A percentile compares a stretch with the other conserved stretches of the same genome.
phyloP scores from a whole-genome alignment of 1,140 invertebrate genomes.

The Drosophila yakuba region DNA sequence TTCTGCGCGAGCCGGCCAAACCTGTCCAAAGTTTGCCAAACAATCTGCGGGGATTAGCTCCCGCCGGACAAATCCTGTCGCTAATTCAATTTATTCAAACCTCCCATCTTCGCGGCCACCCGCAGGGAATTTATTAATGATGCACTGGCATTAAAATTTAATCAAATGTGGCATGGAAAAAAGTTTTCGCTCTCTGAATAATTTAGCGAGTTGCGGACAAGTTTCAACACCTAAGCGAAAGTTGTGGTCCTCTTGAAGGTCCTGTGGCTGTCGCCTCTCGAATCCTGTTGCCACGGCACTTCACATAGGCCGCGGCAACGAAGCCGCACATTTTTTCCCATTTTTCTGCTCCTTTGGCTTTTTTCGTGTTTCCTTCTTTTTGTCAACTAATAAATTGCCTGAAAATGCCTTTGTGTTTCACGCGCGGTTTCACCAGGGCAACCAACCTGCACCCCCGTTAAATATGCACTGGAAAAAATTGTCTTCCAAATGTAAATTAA shows the following conservation, averaged over 20 bases:
- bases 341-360: constrained; percentile 28
- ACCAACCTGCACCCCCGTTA: constrained; percentile 35
- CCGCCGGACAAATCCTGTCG: constrained; percentile 42
- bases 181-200: constrained; percentile 60
- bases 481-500: no score
- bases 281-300: constrained; percentile 49
- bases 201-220: constrained; percentile 75
- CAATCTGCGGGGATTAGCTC: constrained; percentile 52
- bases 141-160: constrained; percentile 77
- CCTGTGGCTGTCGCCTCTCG: constrained; percentile 9
- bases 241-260: constrained; percentile 9
- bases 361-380: constrained; percentile 31
- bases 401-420: constrained; percentile 79
- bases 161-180: constrained; percentile 63
- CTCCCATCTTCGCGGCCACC: constrained; percentile 1
- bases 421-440: constrained; percentile 78
- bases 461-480: constrained; percentile 6
- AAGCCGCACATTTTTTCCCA: constrained; percentile 61
- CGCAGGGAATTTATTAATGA: constrained; percentile 74
- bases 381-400: constrained; percentile 76
- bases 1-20: constrained; percentile 31
- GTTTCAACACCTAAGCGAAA: constrained; percentile 70
- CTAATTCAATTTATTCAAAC: constrained; percentile 72
- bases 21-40: constrained; percentile 63
- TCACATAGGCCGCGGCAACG: constrained; percentile 33